These are phyloP conservation scores for Sebastes cheni DNA, from an alignment of 2,797 vertebrate species.

Conservation along the genomic window DNA sequence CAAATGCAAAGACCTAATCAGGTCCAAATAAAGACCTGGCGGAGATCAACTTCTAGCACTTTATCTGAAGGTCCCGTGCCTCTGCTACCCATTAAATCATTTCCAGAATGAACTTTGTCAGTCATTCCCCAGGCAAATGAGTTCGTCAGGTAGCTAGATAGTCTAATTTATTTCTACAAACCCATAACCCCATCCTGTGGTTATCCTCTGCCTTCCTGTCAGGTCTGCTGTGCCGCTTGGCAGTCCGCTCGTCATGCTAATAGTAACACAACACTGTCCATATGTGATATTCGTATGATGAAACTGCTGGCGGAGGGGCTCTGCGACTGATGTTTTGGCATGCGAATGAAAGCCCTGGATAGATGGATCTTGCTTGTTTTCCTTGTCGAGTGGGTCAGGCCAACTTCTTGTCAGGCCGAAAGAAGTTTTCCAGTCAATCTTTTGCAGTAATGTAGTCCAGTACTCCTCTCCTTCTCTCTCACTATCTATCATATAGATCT, in stretches of 20 bases:
- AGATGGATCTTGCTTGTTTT: slow-evolving; percentile 78
- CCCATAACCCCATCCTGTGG: slow-evolving; percentile 43
- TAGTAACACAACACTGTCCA: slow-evolving; percentile 75
- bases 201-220: slow-evolving; percentile 54
- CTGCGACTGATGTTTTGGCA: slow-evolving; percentile 79
- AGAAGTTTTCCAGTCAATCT: slow-evolving; percentile 80
- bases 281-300: slow-evolving; percentile 79
- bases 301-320: slow-evolving; percentile 72
- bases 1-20: slow-evolving; percentile 44
- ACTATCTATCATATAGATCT: slow-evolving; percentile 32
- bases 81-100: slow-evolving; percentile 40
- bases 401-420: slow-evolving; percentile 77
- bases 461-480: slow-evolving; percentile 19
- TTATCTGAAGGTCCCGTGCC: slow-evolving; percentile 5
- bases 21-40: slow-evolving; percentile 26
- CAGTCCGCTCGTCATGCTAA: slow-evolving; percentile 56
- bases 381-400: slow-evolving; percentile 68
- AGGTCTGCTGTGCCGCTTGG: slow-evolving; percentile 49
- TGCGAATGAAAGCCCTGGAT: slow-evolving; percentile 67
- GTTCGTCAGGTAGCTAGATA: slow-evolving; percentile 55
- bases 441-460: slow-evolving; percentile 77
- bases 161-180: slow-evolving; percentile 40
- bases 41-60: slow-evolving; percentile 29
- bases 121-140: slow-evolving; percentile 38
- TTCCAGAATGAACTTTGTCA: slow-evolving; percentile 42